Evolutionary conservation across 2,888 invertebrate genomes (phyloP).

Genomic region (Sussaba pulchella): DNA sequence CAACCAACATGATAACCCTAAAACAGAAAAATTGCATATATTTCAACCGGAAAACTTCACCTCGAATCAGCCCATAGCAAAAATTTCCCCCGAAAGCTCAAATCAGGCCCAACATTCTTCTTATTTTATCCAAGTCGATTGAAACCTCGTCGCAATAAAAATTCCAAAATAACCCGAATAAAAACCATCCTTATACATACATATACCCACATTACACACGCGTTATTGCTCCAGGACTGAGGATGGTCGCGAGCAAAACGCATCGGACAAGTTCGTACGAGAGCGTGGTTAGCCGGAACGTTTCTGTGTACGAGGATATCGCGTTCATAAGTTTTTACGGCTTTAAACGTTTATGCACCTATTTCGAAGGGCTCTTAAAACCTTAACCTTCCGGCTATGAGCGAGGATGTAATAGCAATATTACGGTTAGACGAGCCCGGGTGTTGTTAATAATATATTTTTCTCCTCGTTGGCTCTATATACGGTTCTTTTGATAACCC

Average conservation of each 20-base stretch:
- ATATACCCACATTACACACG: slow-evolving; percentile 9
- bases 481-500: slow-evolving; percentile 55
- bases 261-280: slow-evolving; percentile 3
- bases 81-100: too few relatives aligned
- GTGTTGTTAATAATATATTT: slow-evolving; percentile 50
- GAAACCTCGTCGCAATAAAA: too few relatives aligned
- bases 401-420: slow-evolving; percentile 44
- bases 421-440: slow-evolving; percentile 18
- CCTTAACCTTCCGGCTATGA: slow-evolving; percentile 48
- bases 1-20: too few relatives aligned
- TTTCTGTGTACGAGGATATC: slow-evolving; percentile 1
- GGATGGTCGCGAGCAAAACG: slow-evolving; percentile 4
- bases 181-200: background rate
- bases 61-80: too few relatives aligned
- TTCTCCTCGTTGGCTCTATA: background rate
- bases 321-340: slow-evolving; percentile 75
- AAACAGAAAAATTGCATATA: too few relatives aligned
- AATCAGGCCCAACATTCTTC: too few relatives aligned
- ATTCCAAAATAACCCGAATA: too few relatives aligned
- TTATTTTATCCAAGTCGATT: too few relatives aligned
- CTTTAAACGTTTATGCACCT: slow-evolving; percentile 81
- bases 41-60: too few relatives aligned
- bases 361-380: slow-evolving; percentile 78
- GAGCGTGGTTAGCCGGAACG: slow-evolving; percentile 18
- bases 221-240: slow-evolving; percentile 50